Evolutionary conservation across 1,140 invertebrate genomes (phyloP).

Genomic region (Tetranychus cinnabarinus): DNA sequence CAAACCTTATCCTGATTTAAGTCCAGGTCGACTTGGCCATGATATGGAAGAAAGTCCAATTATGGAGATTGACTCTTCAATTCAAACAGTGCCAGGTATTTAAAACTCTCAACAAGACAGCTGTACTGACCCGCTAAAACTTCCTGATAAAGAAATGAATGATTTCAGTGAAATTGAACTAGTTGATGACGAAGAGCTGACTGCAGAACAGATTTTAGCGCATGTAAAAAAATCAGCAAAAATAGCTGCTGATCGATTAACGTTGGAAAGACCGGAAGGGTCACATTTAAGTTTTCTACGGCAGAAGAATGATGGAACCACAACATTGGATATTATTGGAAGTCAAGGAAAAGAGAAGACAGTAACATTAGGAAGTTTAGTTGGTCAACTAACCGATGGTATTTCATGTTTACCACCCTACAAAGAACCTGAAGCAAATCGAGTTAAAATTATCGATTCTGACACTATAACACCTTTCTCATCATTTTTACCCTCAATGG

Average conservation of each 20-base stretch:
- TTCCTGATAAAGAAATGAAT: not conserved
- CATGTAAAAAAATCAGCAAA: slow-evolving; percentile 40
- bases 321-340: slow-evolving; percentile 58
- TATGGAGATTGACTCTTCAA: not conserved
- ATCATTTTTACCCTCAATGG: slow-evolving; percentile 79
- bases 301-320: slow-evolving; percentile 54
- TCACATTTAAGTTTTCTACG: slow-evolving; percentile 50
- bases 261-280: slow-evolving; percentile 28
- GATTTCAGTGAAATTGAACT: not conserved
- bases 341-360: slow-evolving; percentile 21
- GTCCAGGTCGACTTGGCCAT: slow-evolving; percentile 56
- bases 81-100: slow-evolving; percentile 17
- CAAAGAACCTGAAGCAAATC: slow-evolving; percentile 65
- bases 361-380: slow-evolving; percentile 47
- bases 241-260: slow-evolving; percentile 36
- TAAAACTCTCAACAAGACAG: slow-evolving; percentile 17
- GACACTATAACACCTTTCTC: slow-evolving; percentile 21
- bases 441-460: slow-evolving; percentile 40
- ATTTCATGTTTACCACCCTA: slow-evolving; percentile 34
- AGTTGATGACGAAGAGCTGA: slow-evolving; percentile 38
- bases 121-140: not conserved
- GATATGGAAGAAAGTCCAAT: slow-evolving; percentile 33
- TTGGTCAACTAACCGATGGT: slow-evolving; percentile 60
- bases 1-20: slow-evolving; percentile 31
- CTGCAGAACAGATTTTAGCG: slow-evolving; percentile 49